Evolutionary conservation across 2,888 invertebrate genomes (phyloP).

Genomic region (Leucophenga maculata): DNA sequence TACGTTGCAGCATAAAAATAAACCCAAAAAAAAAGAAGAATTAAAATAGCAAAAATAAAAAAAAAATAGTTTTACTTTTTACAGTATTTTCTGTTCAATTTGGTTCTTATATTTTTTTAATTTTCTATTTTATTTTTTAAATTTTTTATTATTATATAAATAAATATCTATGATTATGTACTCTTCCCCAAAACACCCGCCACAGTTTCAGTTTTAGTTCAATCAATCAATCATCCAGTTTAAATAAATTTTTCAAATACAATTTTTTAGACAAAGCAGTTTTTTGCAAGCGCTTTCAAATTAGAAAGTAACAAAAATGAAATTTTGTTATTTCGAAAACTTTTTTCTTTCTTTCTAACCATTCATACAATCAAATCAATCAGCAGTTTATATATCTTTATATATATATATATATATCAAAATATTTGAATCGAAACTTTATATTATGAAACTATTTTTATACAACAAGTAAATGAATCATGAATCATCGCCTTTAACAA

Average conservation of each 20-base stretch:
- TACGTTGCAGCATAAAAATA: too few relatives aligned
- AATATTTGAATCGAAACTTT: not conserved
- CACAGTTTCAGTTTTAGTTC: conserved; percentile 14
- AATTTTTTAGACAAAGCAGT: not conserved
- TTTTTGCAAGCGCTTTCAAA: conserved; percentile 23
- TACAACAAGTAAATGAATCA: conserved; percentile 14
- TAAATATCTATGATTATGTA: not conserved
- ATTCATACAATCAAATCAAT: conserved; percentile 30
- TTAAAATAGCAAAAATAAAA: too few relatives aligned
- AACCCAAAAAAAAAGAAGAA: not conserved
- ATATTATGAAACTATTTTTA: conserved; percentile 11
- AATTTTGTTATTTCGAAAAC: conserved; percentile 28
- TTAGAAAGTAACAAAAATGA: conserved; percentile 23
- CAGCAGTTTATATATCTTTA: conserved; percentile 34
- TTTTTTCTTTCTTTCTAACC: conserved; percentile 26
- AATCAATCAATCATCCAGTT: conserved; percentile 3
- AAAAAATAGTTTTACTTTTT: not conserved
- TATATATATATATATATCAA: not conserved
- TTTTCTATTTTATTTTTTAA: not conserved
- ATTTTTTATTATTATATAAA: not conserved
- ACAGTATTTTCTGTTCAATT: not conserved
- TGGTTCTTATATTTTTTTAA: not conserved
- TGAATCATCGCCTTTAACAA: conserved; percentile 30
- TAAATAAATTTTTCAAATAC: not conserved
- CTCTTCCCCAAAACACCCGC: conserved; percentile 3